Percentiles rank a stretch among this genome's conserved stretches.
These are phyloP conservation scores for Varanus salvator DNA, from an alignment of 2,113 vertebrate species.

Conservation along the genomic window DNA sequence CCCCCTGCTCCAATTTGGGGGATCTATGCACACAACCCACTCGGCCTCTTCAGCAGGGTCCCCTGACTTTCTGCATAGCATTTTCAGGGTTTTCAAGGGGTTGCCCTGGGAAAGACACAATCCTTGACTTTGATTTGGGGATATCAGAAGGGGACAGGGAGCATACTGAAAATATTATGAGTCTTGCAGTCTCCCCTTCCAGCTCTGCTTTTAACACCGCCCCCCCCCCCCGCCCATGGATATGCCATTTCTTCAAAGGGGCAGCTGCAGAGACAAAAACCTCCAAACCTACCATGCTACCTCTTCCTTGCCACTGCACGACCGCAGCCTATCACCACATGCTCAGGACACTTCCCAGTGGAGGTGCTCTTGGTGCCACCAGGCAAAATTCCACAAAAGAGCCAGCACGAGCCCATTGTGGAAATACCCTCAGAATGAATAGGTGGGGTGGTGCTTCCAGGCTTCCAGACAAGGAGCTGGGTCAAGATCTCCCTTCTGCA, in stretches of 20 bases:
- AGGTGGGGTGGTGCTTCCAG: too few species aligned
- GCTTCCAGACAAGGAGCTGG: too few species aligned
- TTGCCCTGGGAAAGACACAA: not conserved
- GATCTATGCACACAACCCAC: too few species aligned
- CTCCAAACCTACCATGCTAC: not conserved
- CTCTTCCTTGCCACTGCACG: not conserved
- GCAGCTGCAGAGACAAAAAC: not conserved
- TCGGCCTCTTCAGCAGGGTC: too few species aligned
- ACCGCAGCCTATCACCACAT: not conserved
- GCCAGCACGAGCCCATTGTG: too few species aligned
- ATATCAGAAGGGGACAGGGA: not conserved
- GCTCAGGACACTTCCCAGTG: not conserved
- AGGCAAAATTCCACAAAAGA: not conserved
- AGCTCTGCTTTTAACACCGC: not conserved
- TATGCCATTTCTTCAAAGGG: not conserved
- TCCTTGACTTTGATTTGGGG: not conserved
- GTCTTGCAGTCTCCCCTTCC: not conserved
- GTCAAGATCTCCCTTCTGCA: too few species aligned
- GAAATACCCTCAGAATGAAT: too few species aligned
- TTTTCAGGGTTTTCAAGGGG: too few species aligned
- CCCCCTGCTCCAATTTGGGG: too few species aligned
- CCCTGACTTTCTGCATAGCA: too few species aligned
- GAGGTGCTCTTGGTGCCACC: too few species aligned
- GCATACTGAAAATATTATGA: not conserved
- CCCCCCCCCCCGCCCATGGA: not conserved